Conservation (phyloP, 2,888 invertebrate species). For the Cheilosia soror region DNA sequence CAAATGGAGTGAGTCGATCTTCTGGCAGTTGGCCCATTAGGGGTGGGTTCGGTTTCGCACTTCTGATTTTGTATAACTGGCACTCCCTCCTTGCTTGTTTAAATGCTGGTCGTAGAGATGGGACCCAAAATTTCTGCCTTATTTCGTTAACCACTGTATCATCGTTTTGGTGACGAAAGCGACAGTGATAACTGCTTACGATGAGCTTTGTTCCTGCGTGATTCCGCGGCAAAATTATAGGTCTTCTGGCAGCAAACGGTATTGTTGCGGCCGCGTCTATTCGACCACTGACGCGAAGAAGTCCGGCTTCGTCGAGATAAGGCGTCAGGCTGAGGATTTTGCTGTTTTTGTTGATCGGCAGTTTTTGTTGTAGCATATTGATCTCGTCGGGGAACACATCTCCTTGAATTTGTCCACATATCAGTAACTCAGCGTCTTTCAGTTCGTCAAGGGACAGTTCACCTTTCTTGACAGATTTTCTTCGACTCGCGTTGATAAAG, state of each 20-base stretch:
- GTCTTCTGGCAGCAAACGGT: slow-evolving; percentile 6
- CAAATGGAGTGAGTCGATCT: slow-evolving; percentile 53
- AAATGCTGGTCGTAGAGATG: slow-evolving; percentile 14
- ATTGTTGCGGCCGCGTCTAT: slow-evolving; percentile 14
- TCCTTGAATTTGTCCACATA: slow-evolving; percentile 16
- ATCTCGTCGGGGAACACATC: slow-evolving; percentile 15
- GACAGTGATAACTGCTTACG: slow-evolving; percentile 15
- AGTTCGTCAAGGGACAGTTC: slow-evolving; percentile 17
- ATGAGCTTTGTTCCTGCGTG: slow-evolving; percentile 6
- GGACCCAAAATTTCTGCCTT: slow-evolving; percentile 51
- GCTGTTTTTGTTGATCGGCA: slow-evolving; percentile 10
- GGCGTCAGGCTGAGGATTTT: slow-evolving; percentile 16
- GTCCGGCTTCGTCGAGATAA: slow-evolving; percentile 1
- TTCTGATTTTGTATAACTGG: slow-evolving; percentile 13
- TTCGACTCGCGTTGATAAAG: slow-evolving; percentile 16
- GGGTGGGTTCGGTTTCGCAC: slow-evolving; percentile 37
- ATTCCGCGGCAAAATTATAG: slow-evolving; percentile 29
- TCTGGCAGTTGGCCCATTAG: slow-evolving; percentile 66
- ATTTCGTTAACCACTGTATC: slow-evolving; percentile 38
- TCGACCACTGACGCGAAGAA: slow-evolving; percentile 24
- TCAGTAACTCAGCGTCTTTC: slow-evolving; percentile 10
- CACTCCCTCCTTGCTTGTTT: slow-evolving; percentile 24
- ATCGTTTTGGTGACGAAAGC: slow-evolving; percentile 42
- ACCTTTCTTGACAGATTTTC: neutral
- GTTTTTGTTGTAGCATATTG: neutral